These are phyloP conservation scores for Corynorhinus townsendii DNA, from an alignment of 2,113 vertebrate species.

Conservation along the genomic window DNA sequence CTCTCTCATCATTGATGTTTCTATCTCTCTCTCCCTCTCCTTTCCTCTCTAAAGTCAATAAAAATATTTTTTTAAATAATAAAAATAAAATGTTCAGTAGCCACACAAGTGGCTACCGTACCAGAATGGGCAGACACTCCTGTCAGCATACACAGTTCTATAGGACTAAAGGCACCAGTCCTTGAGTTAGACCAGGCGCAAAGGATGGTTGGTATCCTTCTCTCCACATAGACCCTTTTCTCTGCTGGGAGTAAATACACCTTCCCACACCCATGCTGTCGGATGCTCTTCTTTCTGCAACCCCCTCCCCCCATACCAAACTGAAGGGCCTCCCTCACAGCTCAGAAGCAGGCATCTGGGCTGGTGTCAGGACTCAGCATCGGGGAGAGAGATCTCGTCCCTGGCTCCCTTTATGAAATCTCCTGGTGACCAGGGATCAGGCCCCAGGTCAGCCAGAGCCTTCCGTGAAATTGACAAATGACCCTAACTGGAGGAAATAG, in stretches of 20 bases:
- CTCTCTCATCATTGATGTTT: too few species aligned
- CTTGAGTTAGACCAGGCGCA: not conserved
- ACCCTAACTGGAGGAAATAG: not conserved
- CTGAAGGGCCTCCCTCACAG: not conserved
- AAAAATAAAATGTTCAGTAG: not conserved
- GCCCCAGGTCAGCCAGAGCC: not conserved
- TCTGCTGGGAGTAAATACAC: not conserved
- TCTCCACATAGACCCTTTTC: not conserved
- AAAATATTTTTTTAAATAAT: too few species aligned
- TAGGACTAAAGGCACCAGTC: not conserved
- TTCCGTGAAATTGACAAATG: not conserved
- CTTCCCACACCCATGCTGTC: not conserved
- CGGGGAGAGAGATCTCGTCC: not conserved
- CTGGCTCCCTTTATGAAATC: not conserved
- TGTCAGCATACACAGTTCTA: not conserved
- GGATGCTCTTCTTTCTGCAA: not conserved
- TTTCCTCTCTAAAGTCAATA: too few species aligned
- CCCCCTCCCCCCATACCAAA: not conserved
- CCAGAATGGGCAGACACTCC: not conserved
- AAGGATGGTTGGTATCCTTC: not conserved
- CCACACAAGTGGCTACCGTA: not conserved
- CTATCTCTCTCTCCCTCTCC: too few species aligned
- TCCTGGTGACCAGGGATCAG: not conserved
- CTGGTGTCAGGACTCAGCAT: not conserved
- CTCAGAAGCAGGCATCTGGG: not conserved